Percentiles rank a stretch among this genome's conserved stretches.
Conservation (phyloP, 2,888 invertebrate genomes). For the Plebejus argus region DNA sequence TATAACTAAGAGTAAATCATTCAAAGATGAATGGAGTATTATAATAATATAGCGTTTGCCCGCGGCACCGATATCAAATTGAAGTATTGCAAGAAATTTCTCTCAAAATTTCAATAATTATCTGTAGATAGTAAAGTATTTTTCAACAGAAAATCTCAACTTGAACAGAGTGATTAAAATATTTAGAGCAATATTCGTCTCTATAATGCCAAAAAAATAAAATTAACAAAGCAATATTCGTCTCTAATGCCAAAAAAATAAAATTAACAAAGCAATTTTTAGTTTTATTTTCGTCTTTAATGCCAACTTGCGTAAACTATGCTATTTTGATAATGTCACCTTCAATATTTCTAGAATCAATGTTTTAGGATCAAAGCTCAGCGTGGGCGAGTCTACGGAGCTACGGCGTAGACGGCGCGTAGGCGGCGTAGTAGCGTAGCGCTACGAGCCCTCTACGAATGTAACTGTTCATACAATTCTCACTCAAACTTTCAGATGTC, state of each 20-base stretch:
- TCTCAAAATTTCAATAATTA: no score
- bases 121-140: no score
- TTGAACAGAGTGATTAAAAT: neutral
- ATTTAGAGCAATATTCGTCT: neutral
- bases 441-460: conserved; percentile 49
- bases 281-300: neutral
- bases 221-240: neutral
- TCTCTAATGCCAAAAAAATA: neutral
- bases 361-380: conserved; percentile 38
- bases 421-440: conserved; percentile 70
- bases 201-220: neutral
- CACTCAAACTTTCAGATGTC: neutral
- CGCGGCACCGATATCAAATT: no score
- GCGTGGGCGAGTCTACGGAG: conserved; percentile 76
- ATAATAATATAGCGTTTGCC: no score
- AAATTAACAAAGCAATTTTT: neutral
- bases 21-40: no score
- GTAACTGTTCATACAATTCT: neutral
- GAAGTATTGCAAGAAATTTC: no score
- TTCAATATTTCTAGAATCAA: neutral
- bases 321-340: neutral
- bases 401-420: conserved; percentile 72
- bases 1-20: no score
- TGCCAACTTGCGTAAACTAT: neutral
- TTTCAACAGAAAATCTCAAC: no score